Evolutionary conservation across 1,140 invertebrate genomes (phyloP), one percentile per base, ranked within the genome.

Genomic region (Trichogramma pretiosum): DNA sequence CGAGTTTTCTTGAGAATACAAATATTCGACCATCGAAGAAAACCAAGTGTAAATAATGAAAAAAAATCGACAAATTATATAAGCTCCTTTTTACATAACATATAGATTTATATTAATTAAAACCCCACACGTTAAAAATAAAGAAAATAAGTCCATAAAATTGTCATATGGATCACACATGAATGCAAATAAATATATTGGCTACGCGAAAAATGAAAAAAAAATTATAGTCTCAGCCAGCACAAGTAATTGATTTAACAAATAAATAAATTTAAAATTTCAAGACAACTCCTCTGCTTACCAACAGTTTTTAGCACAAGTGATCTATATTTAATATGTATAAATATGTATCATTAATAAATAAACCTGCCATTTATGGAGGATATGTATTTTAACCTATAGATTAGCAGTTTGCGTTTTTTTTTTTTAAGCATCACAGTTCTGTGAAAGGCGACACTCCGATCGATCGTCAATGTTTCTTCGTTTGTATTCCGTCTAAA

Each of bases 381-480:
- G 43, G 49, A 51, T 51, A 51, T 51, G 49, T 51, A 46, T 50
- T 51, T 45, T 46, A 46, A 45, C 33, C 33, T 51, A 51, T 34
- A 44, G 30, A 51, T 51, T 38, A 37, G 23, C 24, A 35, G 21
- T 36, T n/a, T n/a, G n/a, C n/a, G n/a, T n/a, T n/a, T n/a, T n/a
- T n/a, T n/a, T n/a, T n/a, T n/a, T n/a, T 7, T 41, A 46, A 46
- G 32, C 44, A 51, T 51, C 44, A 46, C 43, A 51, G 42, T 46
- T 33, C 44, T 46, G 16, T 50, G 24, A 51, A 48, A 51, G 49
- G 49, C 49, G 44, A 51, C 21, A 18, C 34, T 40, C n/a, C 41
- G 40, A 22, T 40, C 30, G 21, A 44, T 34, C 36, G 26, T n/a
- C 36, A 34, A 19, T 21, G 32, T 17, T 50, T 22, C 34, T 50